Evolutionary conservation across 2,888 invertebrate species (phyloP), one percentile per base, ranked within the genome.

Genomic region (Rhamphomyia laevipes): DNA sequence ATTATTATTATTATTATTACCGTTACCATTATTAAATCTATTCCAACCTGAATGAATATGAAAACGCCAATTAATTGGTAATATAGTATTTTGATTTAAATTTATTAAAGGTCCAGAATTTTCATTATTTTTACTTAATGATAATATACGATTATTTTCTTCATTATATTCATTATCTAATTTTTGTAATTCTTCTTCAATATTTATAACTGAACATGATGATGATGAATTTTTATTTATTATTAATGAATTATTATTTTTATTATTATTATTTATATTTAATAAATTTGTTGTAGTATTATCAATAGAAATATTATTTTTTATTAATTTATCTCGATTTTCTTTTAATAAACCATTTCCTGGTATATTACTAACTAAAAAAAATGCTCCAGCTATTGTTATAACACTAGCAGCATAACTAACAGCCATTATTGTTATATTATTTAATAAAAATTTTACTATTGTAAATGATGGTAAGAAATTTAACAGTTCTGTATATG

Each of bases 401-500:
- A 69, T 64, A 37, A 71, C 64, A 56, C 68, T 64, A 27, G 69
- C 68, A 17, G 67, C 66, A 61, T 71, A 71, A 53, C 68, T 67
- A 10, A 71, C 56, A 5, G 66, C 63, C 55, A 71, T 56, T 43
- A 71, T 59, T 31, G 66, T 61, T 40, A 67, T 59, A 52, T 65
- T 67, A 40, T 65, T 64, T 27, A 66, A 49, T 49, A 71, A 50
- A 56, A 65, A 64, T 54, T 65, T 66, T 30, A 63, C 66, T 46
- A 68, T 51, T 7, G 64, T 63, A 51, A 70, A 63, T 15, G 65
- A 61, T 16, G 70, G 70, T 43, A 71, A 54, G 46, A 71, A 55
- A 48, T 76, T 78, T 56, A 76, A 71, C 47, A 91, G 71, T 73
- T 92, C 91, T 1, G 82, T 76, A 63, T 91, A 91, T 1, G 90